Percentiles rank a stretch among this genome's conserved stretches.
Conservation (phyloP, 1,140 invertebrate genomes). For the Ptiloglossa arizonensis region DNA sequence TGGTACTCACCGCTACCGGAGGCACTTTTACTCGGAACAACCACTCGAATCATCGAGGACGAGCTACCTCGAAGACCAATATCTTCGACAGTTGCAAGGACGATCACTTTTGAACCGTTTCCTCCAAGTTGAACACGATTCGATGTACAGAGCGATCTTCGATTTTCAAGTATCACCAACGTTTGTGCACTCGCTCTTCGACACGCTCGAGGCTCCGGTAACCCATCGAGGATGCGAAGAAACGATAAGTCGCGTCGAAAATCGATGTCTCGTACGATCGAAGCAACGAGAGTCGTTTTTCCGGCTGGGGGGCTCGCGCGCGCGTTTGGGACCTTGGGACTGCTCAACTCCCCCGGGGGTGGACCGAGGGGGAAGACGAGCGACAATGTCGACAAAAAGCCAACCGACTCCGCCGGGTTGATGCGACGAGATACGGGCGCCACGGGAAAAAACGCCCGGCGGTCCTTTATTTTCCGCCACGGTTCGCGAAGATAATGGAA, state of each 20-base stretch:
- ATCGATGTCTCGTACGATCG: neutral
- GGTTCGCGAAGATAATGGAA: conserved; percentile 39
- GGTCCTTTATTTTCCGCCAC: conserved; percentile 47
- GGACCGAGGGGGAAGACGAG: neutral
- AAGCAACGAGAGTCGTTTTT: neutral
- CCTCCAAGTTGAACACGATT: no score
- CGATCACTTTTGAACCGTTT: no score
- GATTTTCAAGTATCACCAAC: no score
- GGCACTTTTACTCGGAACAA: no score
- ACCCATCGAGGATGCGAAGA: no score
- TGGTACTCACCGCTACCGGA: no score
- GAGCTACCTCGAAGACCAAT: no score
- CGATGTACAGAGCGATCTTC: no score
- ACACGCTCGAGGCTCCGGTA: no score
- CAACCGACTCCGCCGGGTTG: conserved; percentile 43
- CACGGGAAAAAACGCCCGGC: conserved; percentile 45
- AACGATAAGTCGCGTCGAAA: neutral
- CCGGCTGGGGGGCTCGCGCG: neutral
- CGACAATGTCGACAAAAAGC: conserved; percentile 47
- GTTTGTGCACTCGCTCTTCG: no score
- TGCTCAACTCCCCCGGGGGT: conserved; percentile 28
- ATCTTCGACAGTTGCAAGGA: no score
- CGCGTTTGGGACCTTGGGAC: conserved; percentile 23
- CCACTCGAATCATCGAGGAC: no score
- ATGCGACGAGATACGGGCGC: conserved; percentile 47